Base-by-base conservation (phyloP, 2,797 vertebrate species). In the Bovichtus diacanthus region DNA sequence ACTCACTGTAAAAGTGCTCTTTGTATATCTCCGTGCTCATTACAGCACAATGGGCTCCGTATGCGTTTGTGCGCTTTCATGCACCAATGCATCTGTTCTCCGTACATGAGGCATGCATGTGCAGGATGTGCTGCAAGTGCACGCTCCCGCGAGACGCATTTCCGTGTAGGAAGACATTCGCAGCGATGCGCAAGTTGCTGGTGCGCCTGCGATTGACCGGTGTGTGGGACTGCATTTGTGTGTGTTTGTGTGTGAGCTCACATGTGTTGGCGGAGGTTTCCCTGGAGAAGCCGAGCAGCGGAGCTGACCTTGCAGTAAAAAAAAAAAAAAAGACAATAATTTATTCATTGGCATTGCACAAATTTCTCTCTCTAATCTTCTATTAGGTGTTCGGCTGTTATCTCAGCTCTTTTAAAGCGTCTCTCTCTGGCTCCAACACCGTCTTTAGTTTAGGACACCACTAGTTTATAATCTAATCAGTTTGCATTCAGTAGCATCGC, bases 251-350 rank as follows among this genome's bases (percentile, higher is more conserved):
- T 60, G 85, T 75, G 67, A 68, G 76, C 71, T 73, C 70, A 49
- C 86, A 62, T 86, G 88, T 83, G 92, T 90, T 85, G 84, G 90
- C 59, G 67, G 86, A 80, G 83, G 80, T 87, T 89, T 86, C 86
- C 87, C 87, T 74, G 81, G 90, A 94, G 87, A 91, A 89, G 86
- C 68, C 50, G 19, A 76, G 80, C 73, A 83, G 82, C 82, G 74
- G 61, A 80, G 85, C 89, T 94, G 90, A 94, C 88, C 92, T 90
- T 90, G 91, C 90, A 89, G 82, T 86, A n/a, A n/a, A n/a, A n/a
- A n/a, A 71, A 76, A 86, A 78, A 75, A 77, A 81, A 70, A 77
- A 65, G 72, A 67, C 70, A 76, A 88, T 92, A 85, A 92, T 93
- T 87, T 92, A 91, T 93, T 91, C 88, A 92, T 89, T 88, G 87